Evolutionary conservation across 2,113 vertebrate genomes (phyloP).

Genomic region (Callaeas wilsoni): DNA sequence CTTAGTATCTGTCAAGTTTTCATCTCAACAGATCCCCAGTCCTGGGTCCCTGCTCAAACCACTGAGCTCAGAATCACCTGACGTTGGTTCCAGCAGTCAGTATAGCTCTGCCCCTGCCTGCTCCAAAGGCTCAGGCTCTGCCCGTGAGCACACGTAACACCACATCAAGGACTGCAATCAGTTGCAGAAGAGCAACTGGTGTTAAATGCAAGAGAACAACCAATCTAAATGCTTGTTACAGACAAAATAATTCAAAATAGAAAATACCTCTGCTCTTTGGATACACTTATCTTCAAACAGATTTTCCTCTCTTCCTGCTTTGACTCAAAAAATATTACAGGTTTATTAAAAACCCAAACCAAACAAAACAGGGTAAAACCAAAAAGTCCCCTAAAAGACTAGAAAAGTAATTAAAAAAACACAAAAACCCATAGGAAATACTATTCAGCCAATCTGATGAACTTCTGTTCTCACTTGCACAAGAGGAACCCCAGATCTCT

Average conservation of each 20-base stretch:
- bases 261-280: background rate
- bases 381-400: background rate
- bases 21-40: constrained; percentile 60
- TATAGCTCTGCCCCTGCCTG: background rate
- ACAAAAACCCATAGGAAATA: background rate
- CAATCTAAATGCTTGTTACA: background rate
- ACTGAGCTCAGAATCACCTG: background rate
- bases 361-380: background rate
- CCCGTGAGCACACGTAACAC: background rate
- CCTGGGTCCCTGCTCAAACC: background rate
- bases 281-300: background rate
- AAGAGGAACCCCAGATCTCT: background rate
- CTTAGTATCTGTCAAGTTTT: background rate
- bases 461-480: background rate
- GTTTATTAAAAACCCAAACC: background rate
- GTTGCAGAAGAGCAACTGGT: background rate
- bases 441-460: background rate
- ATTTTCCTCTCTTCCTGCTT: background rate
- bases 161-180: background rate
- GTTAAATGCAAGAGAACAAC: background rate
- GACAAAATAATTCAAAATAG: background rate
- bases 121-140: background rate
- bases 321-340: background rate
- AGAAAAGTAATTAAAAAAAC: background rate
- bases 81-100: constrained; percentile 46